Percentiles rank a stretch among this genome's conserved stretches.
Conservation (phyloP, 2,888 invertebrate genomes). For the Pandemis cinnamomeana region DNA sequence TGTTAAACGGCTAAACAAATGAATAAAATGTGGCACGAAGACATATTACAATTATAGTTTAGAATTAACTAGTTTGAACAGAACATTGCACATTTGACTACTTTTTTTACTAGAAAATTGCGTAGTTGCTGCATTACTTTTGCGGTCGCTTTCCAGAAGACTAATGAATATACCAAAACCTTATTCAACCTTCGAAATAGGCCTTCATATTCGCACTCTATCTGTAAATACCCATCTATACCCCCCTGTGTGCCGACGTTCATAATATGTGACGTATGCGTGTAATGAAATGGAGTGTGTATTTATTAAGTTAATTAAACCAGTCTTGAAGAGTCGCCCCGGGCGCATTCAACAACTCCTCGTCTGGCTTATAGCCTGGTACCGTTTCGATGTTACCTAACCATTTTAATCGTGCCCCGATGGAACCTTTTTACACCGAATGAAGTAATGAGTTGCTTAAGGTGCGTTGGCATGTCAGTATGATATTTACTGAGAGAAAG, state of each 20-base stretch:
- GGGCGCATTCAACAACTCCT: conserved; percentile 45
- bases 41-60: too few species aligned
- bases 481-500: background rate
- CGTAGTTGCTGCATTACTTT: too few species aligned
- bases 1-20: too few species aligned
- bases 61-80: too few species aligned
- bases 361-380: conserved; percentile 25
- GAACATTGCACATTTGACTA: too few species aligned
- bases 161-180: background rate
- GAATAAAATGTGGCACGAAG: too few species aligned
- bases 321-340: conserved; percentile 67
- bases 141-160: background rate
- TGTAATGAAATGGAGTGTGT: conserved; percentile 82
- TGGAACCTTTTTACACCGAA: background rate
- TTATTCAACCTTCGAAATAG: background rate
- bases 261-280: conserved; percentile 82
- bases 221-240: conserved; percentile 30
- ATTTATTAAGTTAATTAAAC: conserved; percentile 84
- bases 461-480: too few species aligned
- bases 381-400: background rate
- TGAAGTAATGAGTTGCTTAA: background rate
- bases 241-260: conserved; percentile 51
- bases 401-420: background rate
- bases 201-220: conserved; percentile 4
- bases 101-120: too few species aligned